Evolutionary conservation across 2,113 vertebrate species (phyloP), one percentile per base, ranked within the genome.

Genomic region (Oxyura jamaicensis): DNA sequence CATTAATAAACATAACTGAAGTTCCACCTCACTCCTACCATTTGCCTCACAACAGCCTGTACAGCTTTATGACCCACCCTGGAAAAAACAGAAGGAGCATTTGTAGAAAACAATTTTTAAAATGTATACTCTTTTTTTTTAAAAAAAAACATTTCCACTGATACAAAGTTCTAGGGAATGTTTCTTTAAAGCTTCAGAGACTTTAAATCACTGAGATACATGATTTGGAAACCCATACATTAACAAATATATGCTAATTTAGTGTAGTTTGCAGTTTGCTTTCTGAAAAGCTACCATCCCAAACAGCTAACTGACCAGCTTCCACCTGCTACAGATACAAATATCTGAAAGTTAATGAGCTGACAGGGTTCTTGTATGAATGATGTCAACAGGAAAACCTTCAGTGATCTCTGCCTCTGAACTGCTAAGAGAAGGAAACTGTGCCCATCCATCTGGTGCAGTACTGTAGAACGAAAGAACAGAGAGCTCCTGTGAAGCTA

Each of bases 331-430:
- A 68, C 36, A 62, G 17, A 56, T 7, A 71, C 67, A 89, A 67
- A 39, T 36, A 59, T 17, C 88, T 78, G 56, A 46, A 83, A 76
- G 85, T 88, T 88, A 63, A 84, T 11, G 67, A 82, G 58, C 85
- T 60, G 62, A 50, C 85, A 83, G 62, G 35, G 39, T 1, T 93
- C 88, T 78, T 13, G 1, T 23, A 33, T 2, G 21, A 84, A 79
- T 35, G 17, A 90, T 88, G 75, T 42, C 95, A 96, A 91, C 88
- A 94, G 94, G 93, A 94, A 96, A 93, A 79, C 79, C 83, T 92
- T 26, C 85, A 48, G 66, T 21, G 67, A 58, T 82, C 82, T 90
- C 86, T 83, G 93, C 59, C 63, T 95, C 81, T 1, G 66, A 88
- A 53, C 67, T 4, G 58, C 80, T 80, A 44, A 36, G 17, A 78